A percentile compares a stretch with the other conserved stretches of the same genome.
Evolutionary conservation across 2,888 invertebrate genomes (phyloP).

Genomic region (Drosophila demipolita): DNA sequence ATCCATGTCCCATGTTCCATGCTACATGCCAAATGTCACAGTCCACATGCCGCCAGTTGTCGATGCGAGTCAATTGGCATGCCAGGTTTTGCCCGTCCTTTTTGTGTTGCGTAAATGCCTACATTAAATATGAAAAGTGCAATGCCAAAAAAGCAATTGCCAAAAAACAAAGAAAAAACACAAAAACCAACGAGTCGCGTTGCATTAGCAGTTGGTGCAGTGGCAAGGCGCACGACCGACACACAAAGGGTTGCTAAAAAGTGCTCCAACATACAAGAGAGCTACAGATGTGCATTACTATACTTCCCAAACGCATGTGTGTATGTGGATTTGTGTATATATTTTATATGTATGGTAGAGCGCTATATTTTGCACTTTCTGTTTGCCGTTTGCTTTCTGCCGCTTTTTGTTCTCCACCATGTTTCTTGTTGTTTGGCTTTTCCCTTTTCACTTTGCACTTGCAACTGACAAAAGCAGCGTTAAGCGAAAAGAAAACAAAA

Average conservation of each 20-base stretch:
- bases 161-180: constrained; percentile 23
- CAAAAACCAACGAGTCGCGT: not conserved
- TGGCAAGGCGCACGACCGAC: constrained; percentile 44
- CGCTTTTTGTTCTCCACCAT: constrained; percentile 10
- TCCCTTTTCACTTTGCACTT: not conserved
- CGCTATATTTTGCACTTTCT: constrained; percentile 42
- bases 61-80: constrained; percentile 21
- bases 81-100: not conserved
- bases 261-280: constrained; percentile 51
- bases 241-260: constrained; percentile 62
- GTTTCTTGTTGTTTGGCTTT: not conserved
- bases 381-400: constrained; percentile 41
- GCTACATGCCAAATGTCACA: not conserved
- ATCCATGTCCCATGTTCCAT: not conserved
- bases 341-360: constrained; percentile 40
- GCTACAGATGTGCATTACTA: constrained; percentile 51
- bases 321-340: constrained; percentile 3
- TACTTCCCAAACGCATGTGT: too few species aligned
- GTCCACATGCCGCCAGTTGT: not conserved
- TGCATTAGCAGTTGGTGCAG: constrained; percentile 4
- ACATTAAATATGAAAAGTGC: constrained; percentile 59
- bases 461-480: constrained; percentile 47
- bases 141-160: constrained; percentile 29
- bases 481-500: constrained; percentile 6
- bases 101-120: constrained; percentile 49